Evolutionary conservation across 1,140 invertebrate genomes (phyloP).

Genomic region (Papilio dardanus): DNA sequence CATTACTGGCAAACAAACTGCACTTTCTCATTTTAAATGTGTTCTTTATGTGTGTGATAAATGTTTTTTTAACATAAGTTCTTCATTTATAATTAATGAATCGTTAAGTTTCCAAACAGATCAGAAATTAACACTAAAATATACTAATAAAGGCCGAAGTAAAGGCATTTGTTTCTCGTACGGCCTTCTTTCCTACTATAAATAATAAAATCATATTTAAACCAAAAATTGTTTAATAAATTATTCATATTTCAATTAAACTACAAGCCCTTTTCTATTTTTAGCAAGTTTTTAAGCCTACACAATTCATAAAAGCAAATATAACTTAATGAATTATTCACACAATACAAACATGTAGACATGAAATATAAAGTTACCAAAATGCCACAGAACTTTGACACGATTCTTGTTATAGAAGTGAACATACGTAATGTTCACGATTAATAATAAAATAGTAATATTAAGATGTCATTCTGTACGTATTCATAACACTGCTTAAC

Average conservation of each 20-base stretch:
- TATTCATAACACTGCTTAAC: not conserved
- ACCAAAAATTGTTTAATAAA: not conserved
- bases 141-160: not conserved
- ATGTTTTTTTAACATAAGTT: no score
- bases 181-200: no score
- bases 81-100: no score
- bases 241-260: no score
- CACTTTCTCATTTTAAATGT: not conserved
- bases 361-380: conserved; percentile 19
- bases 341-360: not conserved
- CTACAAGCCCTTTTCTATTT: not conserved
- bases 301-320: conserved; percentile 1
- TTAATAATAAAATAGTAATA: not conserved
- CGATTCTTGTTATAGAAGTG: conserved; percentile 17
- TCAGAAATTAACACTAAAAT: not conserved
- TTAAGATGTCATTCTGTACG: not conserved
- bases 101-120: not conserved
- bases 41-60: not conserved
- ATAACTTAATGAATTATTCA: conserved; percentile 15
- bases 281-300: not conserved
- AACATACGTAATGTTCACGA: not conserved
- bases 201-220: not conserved
- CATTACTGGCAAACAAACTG: not conserved
- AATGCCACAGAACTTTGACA: not conserved
- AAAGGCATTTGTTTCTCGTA: not conserved